phyloP scores from a whole-genome alignment of 2,888 invertebrate species.

The Pteria penguin region DNA sequence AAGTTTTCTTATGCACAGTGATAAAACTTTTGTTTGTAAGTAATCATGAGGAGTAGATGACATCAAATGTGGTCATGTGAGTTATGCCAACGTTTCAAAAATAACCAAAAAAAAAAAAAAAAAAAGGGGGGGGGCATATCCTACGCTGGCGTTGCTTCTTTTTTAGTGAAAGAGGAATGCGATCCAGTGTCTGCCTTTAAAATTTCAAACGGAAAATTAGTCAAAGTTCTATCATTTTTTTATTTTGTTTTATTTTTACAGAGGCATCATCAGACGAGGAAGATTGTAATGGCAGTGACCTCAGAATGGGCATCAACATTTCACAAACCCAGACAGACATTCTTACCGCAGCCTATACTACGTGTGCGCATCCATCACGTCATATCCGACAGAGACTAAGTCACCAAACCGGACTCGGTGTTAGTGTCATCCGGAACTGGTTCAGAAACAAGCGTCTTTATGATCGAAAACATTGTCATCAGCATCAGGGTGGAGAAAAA shows the following conservation, averaged over 20 bases:
- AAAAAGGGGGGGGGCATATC: too few species aligned
- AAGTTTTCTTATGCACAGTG: too few species aligned
- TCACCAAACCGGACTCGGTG: conserved; percentile 39
- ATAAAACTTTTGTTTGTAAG: too few species aligned
- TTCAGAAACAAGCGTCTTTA: conserved; percentile 47
- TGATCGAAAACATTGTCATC: not conserved
- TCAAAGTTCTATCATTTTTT: not conserved
- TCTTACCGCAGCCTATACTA: conserved; percentile 40
- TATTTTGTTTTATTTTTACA: not conserved
- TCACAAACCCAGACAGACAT: conserved; percentile 39
- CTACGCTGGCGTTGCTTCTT: too few species aligned
- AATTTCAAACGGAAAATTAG: too few species aligned
- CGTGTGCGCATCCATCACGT: conserved; percentile 43
- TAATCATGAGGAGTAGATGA: too few species aligned
- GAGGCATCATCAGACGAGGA: not conserved
- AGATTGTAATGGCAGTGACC: not conserved
- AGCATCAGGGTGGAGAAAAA: not conserved
- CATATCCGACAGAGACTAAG: conserved; percentile 37
- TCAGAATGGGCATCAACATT: not conserved
- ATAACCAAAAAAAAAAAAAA: too few species aligned
- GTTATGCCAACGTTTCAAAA: too few species aligned
- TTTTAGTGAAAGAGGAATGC: too few species aligned
- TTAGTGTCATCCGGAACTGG: conserved; percentile 50
- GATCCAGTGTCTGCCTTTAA: too few species aligned
- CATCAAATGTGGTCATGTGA: too few species aligned